Evolutionary conservation across 2,113 vertebrate species (phyloP).

Genomic region (Gulo gulo): DNA sequence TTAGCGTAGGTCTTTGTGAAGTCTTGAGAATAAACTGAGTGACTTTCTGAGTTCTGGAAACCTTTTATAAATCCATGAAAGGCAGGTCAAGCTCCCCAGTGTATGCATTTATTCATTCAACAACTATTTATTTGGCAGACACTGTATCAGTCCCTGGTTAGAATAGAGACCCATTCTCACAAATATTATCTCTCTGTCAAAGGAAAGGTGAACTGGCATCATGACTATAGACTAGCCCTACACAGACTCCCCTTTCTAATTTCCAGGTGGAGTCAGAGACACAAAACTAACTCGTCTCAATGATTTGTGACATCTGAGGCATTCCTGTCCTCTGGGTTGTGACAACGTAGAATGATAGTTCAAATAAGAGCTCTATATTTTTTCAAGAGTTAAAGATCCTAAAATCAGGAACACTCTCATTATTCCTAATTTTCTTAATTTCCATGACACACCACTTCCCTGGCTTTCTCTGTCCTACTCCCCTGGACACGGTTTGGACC

Average conservation of each 20-base stretch:
- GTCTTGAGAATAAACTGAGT: background rate
- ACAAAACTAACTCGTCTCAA: background rate
- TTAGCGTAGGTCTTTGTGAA: background rate
- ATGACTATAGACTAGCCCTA: rapidly evolving
- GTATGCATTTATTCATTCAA: background rate
- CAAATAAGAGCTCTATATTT: background rate
- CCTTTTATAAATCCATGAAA: background rate
- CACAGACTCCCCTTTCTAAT: background rate
- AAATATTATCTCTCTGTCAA: background rate
- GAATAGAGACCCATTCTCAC: background rate
- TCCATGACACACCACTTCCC: background rate
- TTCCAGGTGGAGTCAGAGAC: background rate
- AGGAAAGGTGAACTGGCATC: background rate
- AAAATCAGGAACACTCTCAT: background rate
- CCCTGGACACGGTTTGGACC: background rate
- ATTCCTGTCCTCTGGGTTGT: background rate
- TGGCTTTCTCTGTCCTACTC: background rate
- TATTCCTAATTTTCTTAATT: background rate
- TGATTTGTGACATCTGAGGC: no score
- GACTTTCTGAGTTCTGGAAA: background rate
- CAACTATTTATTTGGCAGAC: background rate
- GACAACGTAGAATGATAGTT: background rate
- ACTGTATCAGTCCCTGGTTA: background rate
- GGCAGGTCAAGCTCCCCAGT: no score
- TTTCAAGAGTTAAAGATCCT: background rate